Percentiles rank a stretch among this genome's conserved stretches.
Conservation (phyloP, 2,888 invertebrate genomes). For the Trichogramma dendrolimi region DNA sequence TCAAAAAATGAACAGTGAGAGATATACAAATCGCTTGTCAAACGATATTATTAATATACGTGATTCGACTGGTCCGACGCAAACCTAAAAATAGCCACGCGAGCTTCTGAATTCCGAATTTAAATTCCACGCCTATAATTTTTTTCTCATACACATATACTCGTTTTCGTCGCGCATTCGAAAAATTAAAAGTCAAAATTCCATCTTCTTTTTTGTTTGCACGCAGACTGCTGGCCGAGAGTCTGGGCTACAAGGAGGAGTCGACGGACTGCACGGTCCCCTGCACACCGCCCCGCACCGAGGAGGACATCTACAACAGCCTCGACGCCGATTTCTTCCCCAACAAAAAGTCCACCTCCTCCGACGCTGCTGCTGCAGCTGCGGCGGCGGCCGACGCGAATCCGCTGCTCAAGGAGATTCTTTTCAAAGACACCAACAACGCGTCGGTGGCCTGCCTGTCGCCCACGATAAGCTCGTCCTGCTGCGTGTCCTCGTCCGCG, state of each 20-base stretch:
- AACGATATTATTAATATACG: too few species aligned
- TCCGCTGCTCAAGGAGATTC: slow-evolving; percentile 43
- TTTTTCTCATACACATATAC: background rate
- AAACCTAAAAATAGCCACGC: too few species aligned
- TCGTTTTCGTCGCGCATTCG: too few species aligned
- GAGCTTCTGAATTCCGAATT: background rate
- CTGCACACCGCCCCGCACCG: slow-evolving; percentile 48
- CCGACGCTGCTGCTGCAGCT: too few species aligned
- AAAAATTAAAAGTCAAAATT: background rate
- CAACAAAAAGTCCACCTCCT: slow-evolving; percentile 33
- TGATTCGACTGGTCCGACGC: too few species aligned
- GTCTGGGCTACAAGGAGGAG: slow-evolving; percentile 48
- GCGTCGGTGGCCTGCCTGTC: slow-evolving; percentile 35
- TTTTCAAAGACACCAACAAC: slow-evolving; percentile 41
- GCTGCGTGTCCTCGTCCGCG: background rate
- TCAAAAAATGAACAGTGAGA: too few species aligned
- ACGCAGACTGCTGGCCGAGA: slow-evolving; percentile 46
- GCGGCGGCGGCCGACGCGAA: slow-evolving; percentile 26
- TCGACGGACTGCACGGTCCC: slow-evolving; percentile 51
- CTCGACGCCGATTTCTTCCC: slow-evolving; percentile 49
- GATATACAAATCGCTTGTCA: too few species aligned
- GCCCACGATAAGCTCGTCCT: slow-evolving; percentile 26
- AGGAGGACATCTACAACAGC: slow-evolving; percentile 50
- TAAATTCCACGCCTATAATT: background rate
- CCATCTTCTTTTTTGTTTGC: background rate